phyloP scores from a whole-genome alignment of 2,888 invertebrate genomes.

The Criorhina ranunculi region DNA sequence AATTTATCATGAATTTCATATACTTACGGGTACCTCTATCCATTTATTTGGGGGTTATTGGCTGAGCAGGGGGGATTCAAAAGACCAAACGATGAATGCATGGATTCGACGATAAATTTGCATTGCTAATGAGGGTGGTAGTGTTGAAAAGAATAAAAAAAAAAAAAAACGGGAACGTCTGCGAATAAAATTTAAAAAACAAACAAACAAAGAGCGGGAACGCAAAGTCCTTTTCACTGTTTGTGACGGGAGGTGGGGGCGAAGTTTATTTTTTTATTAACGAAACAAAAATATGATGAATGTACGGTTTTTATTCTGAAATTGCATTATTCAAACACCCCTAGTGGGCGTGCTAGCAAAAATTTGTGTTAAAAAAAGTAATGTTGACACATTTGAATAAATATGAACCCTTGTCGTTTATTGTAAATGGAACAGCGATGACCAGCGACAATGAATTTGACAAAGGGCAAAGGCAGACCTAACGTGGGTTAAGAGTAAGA shows the following conservation, averaged over 20 bases:
- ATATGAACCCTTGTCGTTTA: too few species aligned
- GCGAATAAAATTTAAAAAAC: slow-evolving; percentile 36
- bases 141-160: slow-evolving; percentile 1
- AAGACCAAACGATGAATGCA: slow-evolving; percentile 21
- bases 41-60: slow-evolving; percentile 12
- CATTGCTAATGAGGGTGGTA: slow-evolving; percentile 42
- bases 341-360: too few species aligned
- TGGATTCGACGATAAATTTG: slow-evolving; percentile 43
- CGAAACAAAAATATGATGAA: slow-evolving; percentile 25
- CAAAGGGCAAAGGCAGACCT: too few species aligned
- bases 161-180: background rate
- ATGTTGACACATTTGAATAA: too few species aligned
- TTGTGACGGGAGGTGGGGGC: background rate
- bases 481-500: too few species aligned
- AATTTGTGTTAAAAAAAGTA: too few species aligned
- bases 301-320: slow-evolving; percentile 13
- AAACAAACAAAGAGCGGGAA: background rate
- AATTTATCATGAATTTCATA: slow-evolving; percentile 58
- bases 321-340: slow-evolving; percentile 25
- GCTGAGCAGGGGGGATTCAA: background rate
- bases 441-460: too few species aligned
- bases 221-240: background rate
- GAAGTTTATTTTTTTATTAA: slow-evolving; percentile 39
- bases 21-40: slow-evolving; percentile 3
- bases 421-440: too few species aligned